phyloP scores from a whole-genome alignment of 2,888 invertebrate genomes.

The Subacronicta megacephala region DNA sequence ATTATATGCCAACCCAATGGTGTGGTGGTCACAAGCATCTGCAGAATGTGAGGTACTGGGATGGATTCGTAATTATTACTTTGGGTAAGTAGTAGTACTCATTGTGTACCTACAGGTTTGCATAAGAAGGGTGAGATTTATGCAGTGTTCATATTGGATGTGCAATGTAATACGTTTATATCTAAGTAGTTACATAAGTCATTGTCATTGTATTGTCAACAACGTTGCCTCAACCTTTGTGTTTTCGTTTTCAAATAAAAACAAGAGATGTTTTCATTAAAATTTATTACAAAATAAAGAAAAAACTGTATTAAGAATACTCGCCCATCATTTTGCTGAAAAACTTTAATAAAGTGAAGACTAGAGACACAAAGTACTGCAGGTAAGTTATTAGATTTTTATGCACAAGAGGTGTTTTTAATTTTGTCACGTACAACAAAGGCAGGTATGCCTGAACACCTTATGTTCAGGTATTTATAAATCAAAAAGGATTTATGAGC shows the following conservation, averaged over 20 bases:
- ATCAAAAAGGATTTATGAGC: slow-evolving; percentile 54
- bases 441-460: slow-evolving; percentile 33
- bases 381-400: slow-evolving; percentile 82
- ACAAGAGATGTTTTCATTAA: slow-evolving; percentile 59
- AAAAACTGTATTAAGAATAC: slow-evolving; percentile 71
- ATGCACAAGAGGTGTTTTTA: slow-evolving; percentile 76
- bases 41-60: too few relatives aligned
- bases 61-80: too few relatives aligned
- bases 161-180: too few relatives aligned
- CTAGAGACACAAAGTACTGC: slow-evolving; percentile 67
- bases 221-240: neutral
- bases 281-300: slow-evolving; percentile 75
- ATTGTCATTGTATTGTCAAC: too few relatives aligned
- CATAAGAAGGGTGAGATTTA: too few relatives aligned
- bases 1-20: neutral
- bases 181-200: too few relatives aligned
- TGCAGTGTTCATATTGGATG: too few relatives aligned
- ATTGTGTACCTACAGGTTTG: too few relatives aligned
- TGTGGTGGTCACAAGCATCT: too few relatives aligned
- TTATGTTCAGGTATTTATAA: slow-evolving; percentile 40
- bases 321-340: slow-evolving; percentile 78
- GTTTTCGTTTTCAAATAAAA: slow-evolving; percentile 31
- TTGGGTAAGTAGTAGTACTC: too few relatives aligned
- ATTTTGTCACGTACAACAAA: slow-evolving; percentile 67
- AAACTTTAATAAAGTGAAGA: slow-evolving; percentile 81